Percentiles rank a stretch among this genome's conserved stretches.
Conservation (phyloP, 1,140 invertebrate genomes). For the Psix sp. region DNA sequence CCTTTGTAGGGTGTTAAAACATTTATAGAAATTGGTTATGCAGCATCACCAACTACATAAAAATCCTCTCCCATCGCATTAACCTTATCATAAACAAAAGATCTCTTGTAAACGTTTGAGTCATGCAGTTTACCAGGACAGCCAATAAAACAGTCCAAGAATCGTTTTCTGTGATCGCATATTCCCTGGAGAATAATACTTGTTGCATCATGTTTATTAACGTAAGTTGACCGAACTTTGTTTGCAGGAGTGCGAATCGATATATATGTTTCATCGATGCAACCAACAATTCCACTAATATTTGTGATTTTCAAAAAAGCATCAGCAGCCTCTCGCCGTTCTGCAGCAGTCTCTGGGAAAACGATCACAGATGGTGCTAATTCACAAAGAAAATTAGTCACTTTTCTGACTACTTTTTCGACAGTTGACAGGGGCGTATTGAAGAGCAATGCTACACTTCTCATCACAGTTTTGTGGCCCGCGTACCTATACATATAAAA, state of each 20-base stretch:
- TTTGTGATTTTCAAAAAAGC: slow-evolving; percentile 29
- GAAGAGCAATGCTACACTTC: too few relatives aligned
- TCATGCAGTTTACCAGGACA: slow-evolving; percentile 63
- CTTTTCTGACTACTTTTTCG: not conserved
- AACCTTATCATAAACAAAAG: too few relatives aligned
- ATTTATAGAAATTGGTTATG: slow-evolving; percentile 2
- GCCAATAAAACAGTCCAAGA: slow-evolving; percentile 62
- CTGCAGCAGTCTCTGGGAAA: slow-evolving; percentile 29
- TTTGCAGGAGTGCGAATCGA: slow-evolving; percentile 47
- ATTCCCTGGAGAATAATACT: slow-evolving; percentile 60
- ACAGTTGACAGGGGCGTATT: too few relatives aligned
- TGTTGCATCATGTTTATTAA: slow-evolving; percentile 42
- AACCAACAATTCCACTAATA: slow-evolving; percentile 38
- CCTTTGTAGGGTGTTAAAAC: slow-evolving; percentile 4
- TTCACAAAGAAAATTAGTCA: slow-evolving; percentile 31
- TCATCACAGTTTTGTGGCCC: too few relatives aligned
- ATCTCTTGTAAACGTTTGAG: slow-evolving; percentile 48
- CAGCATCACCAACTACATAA: slow-evolving; percentile 1
- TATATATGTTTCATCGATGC: slow-evolving; percentile 51
- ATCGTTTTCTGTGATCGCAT: slow-evolving; percentile 51
- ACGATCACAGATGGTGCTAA: slow-evolving; percentile 17
- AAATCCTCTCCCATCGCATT: too few relatives aligned
- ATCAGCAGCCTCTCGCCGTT: slow-evolving; percentile 12
- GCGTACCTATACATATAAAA: too few relatives aligned
- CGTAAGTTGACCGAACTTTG: slow-evolving; percentile 55